Evolutionary conservation across 2,888 invertebrate genomes (phyloP), one percentile per base, ranked within the genome.

Genomic region (Imbricaverruca yamaguchii): DNA sequence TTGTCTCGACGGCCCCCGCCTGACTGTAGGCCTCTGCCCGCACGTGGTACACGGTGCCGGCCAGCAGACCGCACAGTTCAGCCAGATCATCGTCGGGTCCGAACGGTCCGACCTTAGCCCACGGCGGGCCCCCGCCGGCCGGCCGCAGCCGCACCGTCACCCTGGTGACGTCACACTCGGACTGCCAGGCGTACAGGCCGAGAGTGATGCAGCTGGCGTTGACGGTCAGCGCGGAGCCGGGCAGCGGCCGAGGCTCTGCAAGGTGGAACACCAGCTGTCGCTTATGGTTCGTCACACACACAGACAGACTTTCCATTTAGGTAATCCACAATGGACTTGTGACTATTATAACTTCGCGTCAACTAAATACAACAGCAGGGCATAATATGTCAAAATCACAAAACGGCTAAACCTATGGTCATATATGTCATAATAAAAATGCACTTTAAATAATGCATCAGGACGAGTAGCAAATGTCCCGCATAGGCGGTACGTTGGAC

Each of bases 101-200:
- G 15, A 79, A 25, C 57, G 57, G 79, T 6, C 57, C 57, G 13
- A 13, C 23, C 57, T 9, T 0, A 57, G 13, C 12, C 57, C 57
- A 56, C 59, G 11, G 59, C 15, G 59, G 1, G 11, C 1, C 4
- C 12, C 7, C 57, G 57, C 56, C 78, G 13, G 57, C 23, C 57
- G 79, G 57, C 57, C 79, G 79, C 57, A 79, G 57, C 13, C 57
- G 57, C 23, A 57, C 25, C 23, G 3, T 57, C 21, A 79, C n/a
- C 13, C 23, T 6, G 3, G 57, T 57, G 57, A 79, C 79, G 57
- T n/a, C 57, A 23, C 79, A 79, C 23, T 11, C n/a, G 23, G 57
- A 23, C 79, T 57, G 25, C 79, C 79, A 79, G 57, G 13, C 79
- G 79, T 57, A 57, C 57, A 79, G 79, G 13, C 79, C 25, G 8